Evolutionary conservation across 2,888 invertebrate species (phyloP).

Genomic region (Drepanosiphum platanoidis): DNA sequence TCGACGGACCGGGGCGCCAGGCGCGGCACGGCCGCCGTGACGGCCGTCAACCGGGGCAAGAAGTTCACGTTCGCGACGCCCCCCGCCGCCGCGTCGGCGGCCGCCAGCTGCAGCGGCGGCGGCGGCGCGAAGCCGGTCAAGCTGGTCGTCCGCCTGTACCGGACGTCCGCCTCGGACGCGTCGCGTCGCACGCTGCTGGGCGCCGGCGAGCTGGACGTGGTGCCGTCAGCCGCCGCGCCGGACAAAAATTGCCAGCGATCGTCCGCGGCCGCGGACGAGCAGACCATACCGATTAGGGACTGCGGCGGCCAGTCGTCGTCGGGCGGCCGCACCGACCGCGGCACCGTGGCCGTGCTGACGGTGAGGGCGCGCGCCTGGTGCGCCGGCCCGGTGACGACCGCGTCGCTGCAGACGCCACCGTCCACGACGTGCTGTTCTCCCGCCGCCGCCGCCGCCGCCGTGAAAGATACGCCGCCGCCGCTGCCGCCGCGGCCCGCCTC

Average conservation of each 20-base stretch:
- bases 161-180: too few relatives aligned
- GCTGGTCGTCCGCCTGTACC: too few relatives aligned
- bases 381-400: neutral
- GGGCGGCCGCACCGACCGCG: neutral
- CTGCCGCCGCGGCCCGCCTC: neutral
- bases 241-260: neutral
- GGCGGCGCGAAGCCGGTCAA: neutral
- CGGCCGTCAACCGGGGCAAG: neutral
- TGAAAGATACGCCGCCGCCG: neutral
- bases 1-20: neutral
- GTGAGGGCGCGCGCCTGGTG: neutral
- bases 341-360: neutral
- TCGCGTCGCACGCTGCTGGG: neutral
- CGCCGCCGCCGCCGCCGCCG: neutral
- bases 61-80: neutral
- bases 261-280: neutral
- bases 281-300: too few relatives aligned
- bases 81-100: neutral
- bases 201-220: neutral
- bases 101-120: too few relatives aligned
- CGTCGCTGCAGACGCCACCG: neutral
- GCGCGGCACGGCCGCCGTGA: neutral
- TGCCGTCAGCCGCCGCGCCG: neutral
- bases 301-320: neutral
- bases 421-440: neutral